Evolutionary conservation across 2,113 vertebrate genomes (phyloP).

Genomic region (Hemicordylus capensis): DNA sequence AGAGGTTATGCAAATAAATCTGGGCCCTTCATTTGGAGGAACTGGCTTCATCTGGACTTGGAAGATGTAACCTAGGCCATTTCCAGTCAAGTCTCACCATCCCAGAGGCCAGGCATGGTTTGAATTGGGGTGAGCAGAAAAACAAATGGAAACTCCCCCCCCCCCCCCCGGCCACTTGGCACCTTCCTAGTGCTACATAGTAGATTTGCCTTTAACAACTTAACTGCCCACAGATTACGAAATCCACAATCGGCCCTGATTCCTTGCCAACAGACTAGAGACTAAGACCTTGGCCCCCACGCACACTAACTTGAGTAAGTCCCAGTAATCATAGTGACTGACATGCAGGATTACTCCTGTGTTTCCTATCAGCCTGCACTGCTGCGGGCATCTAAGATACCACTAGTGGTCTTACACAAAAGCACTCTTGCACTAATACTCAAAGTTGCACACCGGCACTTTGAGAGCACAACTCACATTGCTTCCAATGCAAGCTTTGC

Average conservation of each 20-base stretch:
- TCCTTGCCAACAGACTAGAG: not conserved
- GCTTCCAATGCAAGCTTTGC: too few relatives aligned
- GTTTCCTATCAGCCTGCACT: too few relatives aligned
- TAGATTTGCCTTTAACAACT: not conserved
- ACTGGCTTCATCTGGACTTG: not conserved
- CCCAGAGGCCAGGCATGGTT: not conserved
- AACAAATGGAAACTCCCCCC: not conserved
- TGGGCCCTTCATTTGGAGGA: not conserved
- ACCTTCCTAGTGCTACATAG: not conserved
- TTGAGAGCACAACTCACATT: too few relatives aligned
- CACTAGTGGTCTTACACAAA: too few relatives aligned
- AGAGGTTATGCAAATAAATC: not conserved
- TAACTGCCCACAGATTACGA: not conserved
- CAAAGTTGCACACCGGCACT: too few relatives aligned
- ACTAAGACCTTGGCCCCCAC: not conserved
- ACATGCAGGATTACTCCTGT: too few relatives aligned
- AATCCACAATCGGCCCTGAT: not conserved
- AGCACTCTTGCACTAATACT: too few relatives aligned
- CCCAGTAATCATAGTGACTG: too few relatives aligned
- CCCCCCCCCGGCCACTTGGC: not conserved
- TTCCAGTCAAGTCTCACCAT: not conserved
- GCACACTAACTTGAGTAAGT: not conserved
- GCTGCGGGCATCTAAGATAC: too few relatives aligned
- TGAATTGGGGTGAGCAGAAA: not conserved
- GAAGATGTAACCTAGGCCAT: not conserved